Conservation (phyloP, 2,797 vertebrate species). For the Acipenser oxyrinchus region DNA sequence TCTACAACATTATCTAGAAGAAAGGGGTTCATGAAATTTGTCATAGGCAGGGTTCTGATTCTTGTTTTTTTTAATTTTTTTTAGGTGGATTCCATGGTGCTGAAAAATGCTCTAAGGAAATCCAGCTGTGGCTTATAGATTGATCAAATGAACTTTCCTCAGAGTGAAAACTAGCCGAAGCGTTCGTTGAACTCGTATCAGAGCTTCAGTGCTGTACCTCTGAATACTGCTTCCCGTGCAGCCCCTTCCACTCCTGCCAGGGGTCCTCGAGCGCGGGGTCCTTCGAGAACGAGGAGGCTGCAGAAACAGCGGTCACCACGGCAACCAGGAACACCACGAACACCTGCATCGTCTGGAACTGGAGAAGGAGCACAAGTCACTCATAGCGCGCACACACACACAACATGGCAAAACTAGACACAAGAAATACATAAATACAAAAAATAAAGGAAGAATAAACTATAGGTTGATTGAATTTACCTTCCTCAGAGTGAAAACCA, state of each 20-base stretch:
- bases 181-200: no score
- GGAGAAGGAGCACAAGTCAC: no score
- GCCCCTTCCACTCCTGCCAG: conserved; percentile 56
- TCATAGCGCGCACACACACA: no score
- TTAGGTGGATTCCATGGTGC: conserved; percentile 30
- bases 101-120: neutral
- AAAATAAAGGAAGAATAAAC: no score
- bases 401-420: no score
- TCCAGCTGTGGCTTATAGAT: neutral
- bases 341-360: neutral
- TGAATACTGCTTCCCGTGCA: conserved; percentile 43
- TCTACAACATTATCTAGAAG: no score
- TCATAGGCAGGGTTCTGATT: no score
- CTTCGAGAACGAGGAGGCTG: neutral
- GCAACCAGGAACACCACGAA: neutral
- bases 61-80: neutral
- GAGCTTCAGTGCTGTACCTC: neutral
- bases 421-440: no score
- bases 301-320: neutral
- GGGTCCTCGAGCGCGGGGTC: conserved; percentile 44
- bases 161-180: no score
- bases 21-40: no score
- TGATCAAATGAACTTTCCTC: neutral
- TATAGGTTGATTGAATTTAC: no score
- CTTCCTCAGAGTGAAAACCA: no score